Evolutionary conservation across 2,888 invertebrate species (phyloP).

Genomic region (Antheraea yamamai): DNA sequence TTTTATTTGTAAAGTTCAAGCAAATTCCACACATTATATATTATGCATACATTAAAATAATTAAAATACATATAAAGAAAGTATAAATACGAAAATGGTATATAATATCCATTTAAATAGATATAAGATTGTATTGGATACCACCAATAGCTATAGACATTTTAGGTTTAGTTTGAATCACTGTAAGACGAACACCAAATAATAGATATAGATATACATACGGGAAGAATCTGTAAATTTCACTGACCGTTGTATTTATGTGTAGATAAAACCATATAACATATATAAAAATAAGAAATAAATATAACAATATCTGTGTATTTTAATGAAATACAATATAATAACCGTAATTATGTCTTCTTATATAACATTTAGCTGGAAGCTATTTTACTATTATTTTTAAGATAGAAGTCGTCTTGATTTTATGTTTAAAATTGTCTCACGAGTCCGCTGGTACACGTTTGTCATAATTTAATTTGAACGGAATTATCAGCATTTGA

Average conservation of each 20-base stretch:
- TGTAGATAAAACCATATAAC: neutral
- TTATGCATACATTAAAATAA: neutral
- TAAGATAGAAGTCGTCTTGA: neutral
- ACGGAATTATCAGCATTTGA: too few relatives aligned
- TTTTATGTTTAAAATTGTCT: neutral
- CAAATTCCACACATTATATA: neutral
- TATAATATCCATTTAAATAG: neutral
- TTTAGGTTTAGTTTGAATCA: neutral
- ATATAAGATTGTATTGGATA: neutral
- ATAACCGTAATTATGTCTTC: neutral
- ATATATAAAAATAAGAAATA: neutral
- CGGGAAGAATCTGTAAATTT: neutral
- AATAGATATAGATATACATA: neutral
- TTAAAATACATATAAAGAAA: neutral
- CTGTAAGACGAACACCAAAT: conserved; percentile 14
- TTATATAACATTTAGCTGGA: neutral
- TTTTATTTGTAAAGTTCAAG: neutral
- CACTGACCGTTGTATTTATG: neutral
- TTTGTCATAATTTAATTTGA: too few relatives aligned
- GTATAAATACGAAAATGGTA: neutral
- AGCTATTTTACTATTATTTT: neutral
- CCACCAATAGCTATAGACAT: neutral
- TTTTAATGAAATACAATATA: neutral
- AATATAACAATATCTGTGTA: neutral
- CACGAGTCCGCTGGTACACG: too few relatives aligned